Percentiles rank a stretch among this genome's conserved stretches.
Conservation (phyloP, 2,888 invertebrate species). For the Rambutsinella grinnellia region DNA sequence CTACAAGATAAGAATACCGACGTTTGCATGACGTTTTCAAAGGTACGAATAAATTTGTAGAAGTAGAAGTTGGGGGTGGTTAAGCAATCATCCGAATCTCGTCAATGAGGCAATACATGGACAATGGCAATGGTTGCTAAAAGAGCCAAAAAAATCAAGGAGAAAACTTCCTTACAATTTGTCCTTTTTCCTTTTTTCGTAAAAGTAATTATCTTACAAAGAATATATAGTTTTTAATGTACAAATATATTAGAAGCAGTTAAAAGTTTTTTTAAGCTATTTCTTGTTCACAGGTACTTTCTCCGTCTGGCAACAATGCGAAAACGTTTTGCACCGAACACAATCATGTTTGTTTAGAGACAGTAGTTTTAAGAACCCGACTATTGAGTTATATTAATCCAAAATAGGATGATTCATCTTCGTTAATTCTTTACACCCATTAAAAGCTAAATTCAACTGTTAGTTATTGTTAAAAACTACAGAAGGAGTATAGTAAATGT, state of each 20-base stretch:
- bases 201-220: too few relatives aligned
- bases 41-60: slow-evolving; percentile 50
- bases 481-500: too few relatives aligned
- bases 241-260: neutral
- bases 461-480: slow-evolving; percentile 5
- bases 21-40: slow-evolving; percentile 31
- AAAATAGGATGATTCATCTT: neutral
- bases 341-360: neutral
- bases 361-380: neutral
- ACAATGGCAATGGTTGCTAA: slow-evolving; percentile 61
- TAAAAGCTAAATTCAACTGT: neutral
- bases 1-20: neutral
- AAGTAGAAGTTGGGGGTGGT: slow-evolving; percentile 44
- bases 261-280: neutral
- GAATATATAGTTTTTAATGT: too few relatives aligned
- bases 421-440: neutral
- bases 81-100: slow-evolving; percentile 61
- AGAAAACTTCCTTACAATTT: slow-evolving; percentile 42
- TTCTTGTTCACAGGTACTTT: neutral
- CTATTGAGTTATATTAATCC: neutral
- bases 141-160: slow-evolving; percentile 57
- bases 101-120: slow-evolving; percentile 61
- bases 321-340: neutral
- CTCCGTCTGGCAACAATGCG: neutral
- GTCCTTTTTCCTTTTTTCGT: neutral